Evolutionary conservation across 2,888 invertebrate genomes (phyloP), one percentile per base, ranked within the genome.

Genomic region (Amphipoea lucens): DNA sequence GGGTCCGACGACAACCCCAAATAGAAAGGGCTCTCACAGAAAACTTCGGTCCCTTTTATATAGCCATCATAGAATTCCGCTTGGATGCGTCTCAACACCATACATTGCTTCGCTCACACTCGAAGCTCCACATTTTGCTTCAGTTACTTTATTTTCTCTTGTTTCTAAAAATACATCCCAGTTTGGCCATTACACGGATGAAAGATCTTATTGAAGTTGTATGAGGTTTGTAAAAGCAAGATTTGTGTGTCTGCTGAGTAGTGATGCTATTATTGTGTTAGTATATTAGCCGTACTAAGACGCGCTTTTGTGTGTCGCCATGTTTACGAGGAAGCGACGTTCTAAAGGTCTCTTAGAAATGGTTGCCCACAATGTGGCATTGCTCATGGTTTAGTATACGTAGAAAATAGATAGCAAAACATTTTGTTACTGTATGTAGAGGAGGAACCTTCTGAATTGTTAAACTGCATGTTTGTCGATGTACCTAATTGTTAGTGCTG

Each of bases 1-100:
- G 95, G 95, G 95, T 91, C 93, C 94, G 94, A 92, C 94, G 95
- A 95, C 96, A 95, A 94, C 96, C 96, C 96, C 93, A 95, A 95
- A 95, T 93, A 94, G 93, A 94, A 95, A 95, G 95, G 96, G 95
- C 94, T 92, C 94, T 92, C 91, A 82, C 91, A 92, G 93, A 92
- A 94, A 95, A 94, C 92, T 93, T 92, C 85, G 90, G 9, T 90
- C 90, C 90, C 92, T 92, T 93, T 93, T 93, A 93, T 93, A 93
- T 91, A 92, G 93, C 93, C 93, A 93, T 93, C 93, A 94, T 95
- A 94, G 93, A 95, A 95, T 94, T 93, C 92, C 93, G 94, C 94
- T 94, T 92, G 92, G 93, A 90, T 91, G 90, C 91, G 91, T 89
- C 88, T 86, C 87, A 82, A 88, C 89, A 89, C 92, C 90, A 92